A percentile compares a stretch with the other conserved stretches of the same genome.
These are phyloP conservation scores for Sialia sialis DNA, from an alignment of 2,113 vertebrate genomes.

Conservation along the genomic window DNA sequence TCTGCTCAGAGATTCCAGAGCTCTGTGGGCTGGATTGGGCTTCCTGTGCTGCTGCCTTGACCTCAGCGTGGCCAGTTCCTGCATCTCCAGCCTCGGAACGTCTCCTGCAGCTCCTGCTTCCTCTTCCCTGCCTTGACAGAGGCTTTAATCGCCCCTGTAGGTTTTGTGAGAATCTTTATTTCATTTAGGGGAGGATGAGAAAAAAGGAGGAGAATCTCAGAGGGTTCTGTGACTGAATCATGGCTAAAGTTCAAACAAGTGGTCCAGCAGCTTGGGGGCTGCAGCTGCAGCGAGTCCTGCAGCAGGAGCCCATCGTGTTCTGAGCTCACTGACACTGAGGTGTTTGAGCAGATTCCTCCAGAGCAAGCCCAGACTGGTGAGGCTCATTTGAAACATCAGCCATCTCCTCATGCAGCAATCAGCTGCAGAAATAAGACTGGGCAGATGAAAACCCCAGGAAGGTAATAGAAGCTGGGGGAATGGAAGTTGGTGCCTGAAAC, in stretches of 20 bases:
- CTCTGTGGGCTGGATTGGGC: not conserved
- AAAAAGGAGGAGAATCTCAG: not conserved
- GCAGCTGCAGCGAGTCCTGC: not conserved
- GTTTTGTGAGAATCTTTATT: not conserved
- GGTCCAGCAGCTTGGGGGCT: not conserved
- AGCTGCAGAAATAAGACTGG: not conserved
- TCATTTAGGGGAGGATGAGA: not conserved
- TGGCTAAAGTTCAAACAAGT: not conserved
- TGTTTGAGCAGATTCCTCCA: not conserved
- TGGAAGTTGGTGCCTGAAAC: slow-evolving; percentile 52
- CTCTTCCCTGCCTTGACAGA: not conserved
- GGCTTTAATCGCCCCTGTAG: not conserved
- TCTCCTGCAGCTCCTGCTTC: not conserved
- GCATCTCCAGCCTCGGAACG: not conserved
- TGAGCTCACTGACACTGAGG: not conserved
- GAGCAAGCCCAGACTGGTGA: slow-evolving; percentile 31
- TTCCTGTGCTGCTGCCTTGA: not conserved
- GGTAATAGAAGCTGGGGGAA: slow-evolving; percentile 40
- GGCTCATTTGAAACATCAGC: slow-evolving; percentile 18
- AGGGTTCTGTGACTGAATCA: not conserved
- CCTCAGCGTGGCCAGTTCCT: not conserved
- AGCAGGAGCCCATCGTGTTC: not conserved
- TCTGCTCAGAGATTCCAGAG: not conserved
- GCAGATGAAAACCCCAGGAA: slow-evolving; percentile 42
- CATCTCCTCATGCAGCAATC: slow-evolving; percentile 26